Evolutionary conservation across 1,140 invertebrate genomes (phyloP), one percentile per base, ranked within the genome.

Genomic region (Leptinotarsa lineolata): DNA sequence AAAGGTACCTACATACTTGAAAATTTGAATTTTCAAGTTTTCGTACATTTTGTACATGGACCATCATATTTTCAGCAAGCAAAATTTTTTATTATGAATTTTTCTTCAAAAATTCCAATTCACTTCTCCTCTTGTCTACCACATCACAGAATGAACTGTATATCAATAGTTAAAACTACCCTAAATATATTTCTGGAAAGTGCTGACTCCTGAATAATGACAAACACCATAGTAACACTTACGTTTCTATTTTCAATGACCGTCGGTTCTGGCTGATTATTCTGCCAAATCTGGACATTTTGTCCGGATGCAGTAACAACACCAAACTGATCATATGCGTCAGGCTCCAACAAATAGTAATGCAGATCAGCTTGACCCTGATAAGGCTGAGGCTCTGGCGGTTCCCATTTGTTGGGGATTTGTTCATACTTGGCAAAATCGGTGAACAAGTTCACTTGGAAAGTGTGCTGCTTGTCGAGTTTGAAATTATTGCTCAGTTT

Each of bases 381-480:
- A 85, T 96, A 98, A 0, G 94, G 91, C 78, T 95, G 92, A 3
- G 94, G 91, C 65, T 91, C 89, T 24, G 97, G 97, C 4, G 94
- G 92, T 79, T 94, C 91, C 96, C 97, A 99, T 80, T 97, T 91
- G 77, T 97, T 93, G 13, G 96, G 92, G 74, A 98, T 95, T 76
- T 94, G 91, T 78, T 94, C 92, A 88, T 94, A 98, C 81, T 94
- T 95, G 71, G 58, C 85, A 86, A 99, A 98, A 84, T 99, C 97
- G 3, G 95, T 96, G 81, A 99, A 97, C 11, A 97, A 87, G 86
- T 99, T 99, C 1, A 99, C 95, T 82, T 93, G 89, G 85, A 99
- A 97, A 13, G 95, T 97, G 81, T 99, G 97, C 66, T 92, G 90
- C 82, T 99, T 99, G 86, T 99, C 98, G 78, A 99, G 89, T 84